Evolutionary conservation across 1,140 invertebrate species (phyloP), one percentile per base, ranked within the genome.

Genomic region (Zaprionus tsacasi): DNA sequence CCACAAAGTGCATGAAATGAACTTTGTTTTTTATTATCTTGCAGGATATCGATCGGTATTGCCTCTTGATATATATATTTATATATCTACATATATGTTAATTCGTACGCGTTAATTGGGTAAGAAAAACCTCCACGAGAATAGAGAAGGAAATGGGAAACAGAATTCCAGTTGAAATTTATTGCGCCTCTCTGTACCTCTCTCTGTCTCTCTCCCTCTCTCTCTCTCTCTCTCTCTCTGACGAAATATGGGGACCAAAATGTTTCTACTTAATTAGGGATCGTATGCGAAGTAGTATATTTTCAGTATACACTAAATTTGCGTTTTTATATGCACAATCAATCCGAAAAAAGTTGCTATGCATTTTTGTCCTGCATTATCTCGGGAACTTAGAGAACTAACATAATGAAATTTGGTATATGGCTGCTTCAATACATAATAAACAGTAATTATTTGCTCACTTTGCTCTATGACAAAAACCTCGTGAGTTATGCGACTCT

Each of bases 1-100:
- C 81, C 4, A 30, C 27, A 73, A 50, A 50, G 45, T 50, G 45
- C 45, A 50, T 25, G 45, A 50, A 50, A 50, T 87, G 76, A 88
- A 88, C 72, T 82, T 87, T 65, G 77, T 80, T 88, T 78, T 88
- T 87, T 87, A 87, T 87, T 82, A 67, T 64, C 73, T 59, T 25
- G 52, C 79, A 87, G 82, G 83, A 87, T 87, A 86, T 78, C 50
- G 43, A 6, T 63, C 64, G 45, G 33, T 56, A 67, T 64, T 27
- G 12, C 2, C 0, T 13, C 40, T 8, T 2, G 1, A 2, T 43
- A 45, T 43, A 35, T 35, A 52, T 43, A 48, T 64, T 38, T 59
- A 59, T 79, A 70, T 70, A 79, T 74, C 70, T 72, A 68, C 73
- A 88, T 87, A 68, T 77, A 88, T 87, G 82, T 82, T 87, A 87